phyloP scores from a whole-genome alignment of 2,888 invertebrate species.

The Lordiphosa fenestrarum region DNA sequence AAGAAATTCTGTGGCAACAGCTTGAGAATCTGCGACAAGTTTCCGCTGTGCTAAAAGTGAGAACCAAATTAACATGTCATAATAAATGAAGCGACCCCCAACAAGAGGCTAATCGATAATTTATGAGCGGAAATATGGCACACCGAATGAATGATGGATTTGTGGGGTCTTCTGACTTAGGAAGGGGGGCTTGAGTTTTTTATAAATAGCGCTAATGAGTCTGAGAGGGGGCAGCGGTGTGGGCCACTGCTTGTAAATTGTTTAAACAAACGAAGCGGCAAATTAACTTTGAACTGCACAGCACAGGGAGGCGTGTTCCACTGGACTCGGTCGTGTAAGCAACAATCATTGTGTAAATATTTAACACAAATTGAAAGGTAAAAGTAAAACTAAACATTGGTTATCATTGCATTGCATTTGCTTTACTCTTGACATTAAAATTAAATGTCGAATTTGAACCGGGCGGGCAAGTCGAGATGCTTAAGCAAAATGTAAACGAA shows the following conservation, averaged over 20 bases:
- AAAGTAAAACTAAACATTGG: conserved; percentile 65
- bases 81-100: conserved; percentile 23
- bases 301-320: conserved; percentile 3
- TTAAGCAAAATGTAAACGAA: too few species aligned
- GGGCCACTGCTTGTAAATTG: conserved; percentile 54
- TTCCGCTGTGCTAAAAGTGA: conserved; percentile 27
- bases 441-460: conserved; percentile 29
- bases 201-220: conserved; percentile 68
- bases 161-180: conserved; percentile 6
- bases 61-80: conserved; percentile 59
- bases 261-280: conserved; percentile 66
- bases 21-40: conserved; percentile 45
- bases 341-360: conserved; percentile 64
- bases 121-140: conserved; percentile 59
- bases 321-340: conserved; percentile 22
- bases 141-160: conserved; percentile 29
- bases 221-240: not conserved
- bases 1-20: conserved; percentile 36
- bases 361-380: conserved; percentile 51
- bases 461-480: too few species aligned
- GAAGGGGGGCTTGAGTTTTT: conserved; percentile 39
- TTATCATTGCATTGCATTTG: conserved; percentile 24
- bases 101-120: conserved; percentile 62
- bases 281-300: conserved; percentile 56
- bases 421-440: conserved; percentile 46